Percentiles rank a stretch among this genome's conserved stretches.
Evolutionary conservation across 2,797 vertebrate genomes (phyloP).

Genomic region (Lateolabrax maculatus): DNA sequence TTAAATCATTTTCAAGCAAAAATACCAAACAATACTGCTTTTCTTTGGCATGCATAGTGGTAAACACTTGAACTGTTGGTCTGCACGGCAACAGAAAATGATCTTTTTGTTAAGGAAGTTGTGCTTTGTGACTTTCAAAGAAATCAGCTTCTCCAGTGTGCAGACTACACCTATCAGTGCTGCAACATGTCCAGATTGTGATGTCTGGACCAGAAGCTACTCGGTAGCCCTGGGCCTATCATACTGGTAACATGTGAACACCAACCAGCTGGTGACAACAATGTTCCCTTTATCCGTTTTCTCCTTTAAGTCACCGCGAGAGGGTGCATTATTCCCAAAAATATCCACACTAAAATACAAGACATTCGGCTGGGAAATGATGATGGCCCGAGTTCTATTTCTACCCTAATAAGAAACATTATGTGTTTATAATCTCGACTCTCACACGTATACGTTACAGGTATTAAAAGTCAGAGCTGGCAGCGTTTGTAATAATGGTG

Average conservation of each 20-base stretch:
- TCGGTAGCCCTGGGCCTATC: slow-evolving; percentile 66
- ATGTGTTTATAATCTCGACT: background rate
- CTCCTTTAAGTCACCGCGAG: background rate
- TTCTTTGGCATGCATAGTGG: background rate
- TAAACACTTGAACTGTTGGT: background rate
- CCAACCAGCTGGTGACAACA: slow-evolving; percentile 59
- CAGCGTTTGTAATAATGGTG: background rate
- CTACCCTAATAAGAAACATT: background rate
- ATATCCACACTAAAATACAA: background rate
- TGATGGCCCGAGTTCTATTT: background rate
- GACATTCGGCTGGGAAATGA: background rate
- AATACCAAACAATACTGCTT: background rate
- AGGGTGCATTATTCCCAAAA: background rate
- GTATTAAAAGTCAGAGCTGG: background rate
- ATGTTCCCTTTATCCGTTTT: slow-evolving; percentile 63
- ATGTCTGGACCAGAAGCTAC: background rate
- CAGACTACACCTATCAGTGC: background rate
- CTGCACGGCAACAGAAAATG: background rate
- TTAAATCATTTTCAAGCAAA: background rate
- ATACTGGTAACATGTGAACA: slow-evolving; percentile 75
- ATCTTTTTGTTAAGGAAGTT: background rate
- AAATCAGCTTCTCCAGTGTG: background rate
- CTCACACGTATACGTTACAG: background rate
- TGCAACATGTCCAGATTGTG: background rate
- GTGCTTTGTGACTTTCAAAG: background rate